Percentiles rank a stretch among this genome's conserved stretches.
These are phyloP conservation scores for Rhynchonycteris naso DNA, from an alignment of 2,797 vertebrate genomes.

Conservation along the genomic window DNA sequence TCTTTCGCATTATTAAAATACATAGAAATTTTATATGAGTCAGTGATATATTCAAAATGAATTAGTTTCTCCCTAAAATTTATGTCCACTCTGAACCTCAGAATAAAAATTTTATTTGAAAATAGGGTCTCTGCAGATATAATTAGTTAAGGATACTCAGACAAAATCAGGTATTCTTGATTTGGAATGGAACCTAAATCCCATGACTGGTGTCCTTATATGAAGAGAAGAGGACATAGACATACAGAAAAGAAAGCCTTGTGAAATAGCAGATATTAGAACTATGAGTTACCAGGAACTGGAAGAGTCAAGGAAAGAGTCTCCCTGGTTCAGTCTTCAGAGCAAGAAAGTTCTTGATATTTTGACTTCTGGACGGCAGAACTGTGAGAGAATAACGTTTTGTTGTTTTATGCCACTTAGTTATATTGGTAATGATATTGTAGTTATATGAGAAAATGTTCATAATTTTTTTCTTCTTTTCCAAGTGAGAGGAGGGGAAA, in stretches of 20 bases:
- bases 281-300: neutral
- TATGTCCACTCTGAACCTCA: neutral
- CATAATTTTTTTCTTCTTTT: too few relatives aligned
- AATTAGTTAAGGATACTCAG: neutral
- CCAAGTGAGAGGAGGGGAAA: too few relatives aligned
- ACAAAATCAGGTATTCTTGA: neutral
- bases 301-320: neutral
- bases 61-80: neutral
- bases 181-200: neutral
- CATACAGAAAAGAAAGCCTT: neutral
- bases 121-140: neutral
- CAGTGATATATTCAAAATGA: neutral
- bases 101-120: neutral
- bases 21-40: neutral
- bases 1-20: neutral
- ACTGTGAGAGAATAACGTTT: neutral
- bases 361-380: neutral
- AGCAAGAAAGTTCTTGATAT: neutral
- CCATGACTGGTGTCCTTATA: neutral
- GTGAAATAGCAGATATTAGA: neutral
- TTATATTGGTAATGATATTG: neutral
- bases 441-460: neutral
- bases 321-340: neutral
- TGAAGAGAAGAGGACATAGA: neutral
- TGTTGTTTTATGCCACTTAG: neutral